These are phyloP conservation scores for Kudoa iwatai DNA, from an alignment of 30 jellyfish, hydroid and myxozoan genomes.

Conservation along the genomic window DNA sequence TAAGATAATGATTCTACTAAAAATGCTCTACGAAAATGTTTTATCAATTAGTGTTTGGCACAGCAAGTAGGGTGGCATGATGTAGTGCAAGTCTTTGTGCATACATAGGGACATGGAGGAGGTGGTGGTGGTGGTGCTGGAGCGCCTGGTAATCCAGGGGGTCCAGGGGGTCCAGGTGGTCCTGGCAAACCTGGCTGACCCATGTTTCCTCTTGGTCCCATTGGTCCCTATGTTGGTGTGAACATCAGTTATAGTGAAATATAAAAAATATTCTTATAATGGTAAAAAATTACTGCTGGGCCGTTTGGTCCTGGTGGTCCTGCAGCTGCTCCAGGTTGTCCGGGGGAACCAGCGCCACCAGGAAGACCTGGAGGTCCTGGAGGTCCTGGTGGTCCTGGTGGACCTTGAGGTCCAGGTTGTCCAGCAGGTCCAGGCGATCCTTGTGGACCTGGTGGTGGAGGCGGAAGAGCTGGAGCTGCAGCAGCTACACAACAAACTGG, in stretches of 20 bases:
- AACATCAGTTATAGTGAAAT: background rate
- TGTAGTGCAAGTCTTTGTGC: conserved; percentile 1
- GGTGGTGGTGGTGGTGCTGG: conserved; percentile 79
- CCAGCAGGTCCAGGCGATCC: conserved; percentile 1
- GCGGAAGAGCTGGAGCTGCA: conserved; percentile 38
- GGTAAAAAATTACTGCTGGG: conserved; percentile 4
- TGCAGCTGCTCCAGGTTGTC: conserved; percentile 54
- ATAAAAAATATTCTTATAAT: background rate
- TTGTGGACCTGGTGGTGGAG: conserved; percentile 48
- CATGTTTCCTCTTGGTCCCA: conserved; percentile 22
- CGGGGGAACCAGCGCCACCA: conserved; percentile 50
- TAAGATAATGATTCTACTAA: background rate
- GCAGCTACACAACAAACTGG: conserved; percentile 81
- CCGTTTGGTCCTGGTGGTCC: conserved; percentile 61
- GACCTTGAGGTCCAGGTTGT: conserved; percentile 24
- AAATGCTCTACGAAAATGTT: background rate
- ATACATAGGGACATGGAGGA: conserved; percentile 7
- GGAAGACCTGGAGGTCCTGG: conserved; percentile 24
- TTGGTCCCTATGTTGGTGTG: background rate
- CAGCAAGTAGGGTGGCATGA: conserved; percentile 3
- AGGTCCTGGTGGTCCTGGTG: conserved; percentile 36
- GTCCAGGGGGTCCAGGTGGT: conserved; percentile 73
- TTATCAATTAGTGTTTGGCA: background rate
- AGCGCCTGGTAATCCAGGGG: conserved; percentile 45
- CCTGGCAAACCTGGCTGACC: conserved; percentile 59